Percentiles rank a stretch among this genome's conserved stretches.
Conservation (phyloP, 2,113 vertebrate species). For the Xenopus borealis region DNA sequence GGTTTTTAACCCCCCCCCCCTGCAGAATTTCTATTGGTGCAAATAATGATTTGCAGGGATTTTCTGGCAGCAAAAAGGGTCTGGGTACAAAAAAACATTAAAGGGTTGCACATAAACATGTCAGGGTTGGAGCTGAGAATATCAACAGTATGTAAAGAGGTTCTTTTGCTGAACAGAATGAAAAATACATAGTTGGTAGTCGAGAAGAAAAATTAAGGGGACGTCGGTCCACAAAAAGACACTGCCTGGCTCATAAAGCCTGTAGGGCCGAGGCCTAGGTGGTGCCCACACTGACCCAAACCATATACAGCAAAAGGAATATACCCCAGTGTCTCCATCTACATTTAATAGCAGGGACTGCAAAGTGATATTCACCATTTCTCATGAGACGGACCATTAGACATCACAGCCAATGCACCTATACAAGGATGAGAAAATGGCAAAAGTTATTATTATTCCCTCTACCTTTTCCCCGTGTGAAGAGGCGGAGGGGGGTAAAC, state of each 20-base stretch:
- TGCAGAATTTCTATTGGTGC: background rate
- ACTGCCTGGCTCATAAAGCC: background rate
- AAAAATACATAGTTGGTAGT: background rate
- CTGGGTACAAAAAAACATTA: conserved; percentile 12
- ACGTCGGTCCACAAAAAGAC: background rate
- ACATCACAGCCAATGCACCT: too few species aligned
- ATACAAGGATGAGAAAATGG: too few species aligned
- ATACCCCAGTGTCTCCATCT: too few species aligned
- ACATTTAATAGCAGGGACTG: too few species aligned
- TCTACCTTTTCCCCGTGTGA: too few species aligned
- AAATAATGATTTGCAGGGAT: background rate
- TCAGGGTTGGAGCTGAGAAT: background rate
- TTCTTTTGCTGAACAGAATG: background rate
- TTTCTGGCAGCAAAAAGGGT: conserved; percentile 14
- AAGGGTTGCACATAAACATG: conserved; percentile 3
- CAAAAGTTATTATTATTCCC: too few species aligned
- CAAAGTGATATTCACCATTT: too few species aligned
- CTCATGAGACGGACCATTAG: too few species aligned
- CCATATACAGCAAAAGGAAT: too few species aligned
- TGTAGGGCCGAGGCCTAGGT: background rate
- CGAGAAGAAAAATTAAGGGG: background rate
- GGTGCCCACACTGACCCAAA: background rate
- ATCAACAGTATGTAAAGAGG: background rate
- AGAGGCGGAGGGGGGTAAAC: too few species aligned
- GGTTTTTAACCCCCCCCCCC: conserved; percentile 6